Evolutionary conservation across 1,140 invertebrate species (phyloP).

Genomic region (Drosophila kepulauana): DNA sequence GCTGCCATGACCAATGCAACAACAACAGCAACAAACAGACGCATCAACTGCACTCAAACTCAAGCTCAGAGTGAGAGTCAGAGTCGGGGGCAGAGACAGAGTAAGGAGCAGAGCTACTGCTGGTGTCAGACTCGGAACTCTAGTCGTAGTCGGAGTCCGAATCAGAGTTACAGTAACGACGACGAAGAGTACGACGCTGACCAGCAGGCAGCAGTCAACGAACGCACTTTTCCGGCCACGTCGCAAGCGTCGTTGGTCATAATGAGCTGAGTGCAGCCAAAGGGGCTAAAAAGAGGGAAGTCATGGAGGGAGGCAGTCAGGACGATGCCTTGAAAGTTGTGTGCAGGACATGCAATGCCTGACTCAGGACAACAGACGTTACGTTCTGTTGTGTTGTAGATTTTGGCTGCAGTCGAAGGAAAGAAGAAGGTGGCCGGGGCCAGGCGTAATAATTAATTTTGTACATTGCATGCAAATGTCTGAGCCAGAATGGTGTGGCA

Average conservation of each 20-base stretch:
- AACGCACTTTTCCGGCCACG: constrained; percentile 81
- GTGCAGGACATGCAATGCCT: constrained; percentile 79
- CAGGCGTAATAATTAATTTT: constrained; percentile 80
- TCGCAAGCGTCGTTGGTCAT: constrained; percentile 53
- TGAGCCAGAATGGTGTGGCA: constrained; percentile 39
- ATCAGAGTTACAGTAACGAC: constrained; percentile 9
- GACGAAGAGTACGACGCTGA: constrained; percentile 36
- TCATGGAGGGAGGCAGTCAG: constrained; percentile 11
- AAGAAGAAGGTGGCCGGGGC: background rate
- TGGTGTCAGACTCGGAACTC: constrained; percentile 11
- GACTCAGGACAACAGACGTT: constrained; percentile 52
- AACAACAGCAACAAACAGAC: constrained; percentile 31
- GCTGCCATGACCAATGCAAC: constrained; percentile 52
- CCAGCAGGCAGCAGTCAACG: constrained; percentile 77
- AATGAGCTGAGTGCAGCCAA: constrained; percentile 62
- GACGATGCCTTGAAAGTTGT: constrained; percentile 73
- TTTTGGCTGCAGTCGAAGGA: constrained; percentile 63
- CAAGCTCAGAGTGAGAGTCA: background rate
- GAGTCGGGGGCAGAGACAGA: background rate
- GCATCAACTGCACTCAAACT: constrained; percentile 56
- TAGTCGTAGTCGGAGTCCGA: constrained; percentile 5
- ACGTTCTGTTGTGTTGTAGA: constrained; percentile 52
- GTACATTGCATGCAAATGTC: constrained; percentile 81
- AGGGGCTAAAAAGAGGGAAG: background rate
- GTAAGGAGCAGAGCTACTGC: background rate